These are phyloP conservation scores for Drosophila limbata DNA, from an alignment of 2,888 invertebrate species.

Conservation along the genomic window DNA sequence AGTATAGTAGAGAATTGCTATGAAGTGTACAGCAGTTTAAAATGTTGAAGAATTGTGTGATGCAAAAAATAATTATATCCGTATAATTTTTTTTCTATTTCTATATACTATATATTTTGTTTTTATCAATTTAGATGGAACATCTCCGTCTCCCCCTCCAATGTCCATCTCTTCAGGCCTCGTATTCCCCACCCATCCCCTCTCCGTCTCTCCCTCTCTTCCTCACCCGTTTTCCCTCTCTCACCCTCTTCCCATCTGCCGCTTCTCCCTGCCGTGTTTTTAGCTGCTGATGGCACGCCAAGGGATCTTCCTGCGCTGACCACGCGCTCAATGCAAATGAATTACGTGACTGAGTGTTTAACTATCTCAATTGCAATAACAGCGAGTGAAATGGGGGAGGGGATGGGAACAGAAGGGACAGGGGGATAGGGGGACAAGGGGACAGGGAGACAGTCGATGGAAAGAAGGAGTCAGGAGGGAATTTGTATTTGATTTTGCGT, in stretches of 20 bases:
- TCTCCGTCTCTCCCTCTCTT: too few relatives aligned
- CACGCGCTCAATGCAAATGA: constrained; percentile 67
- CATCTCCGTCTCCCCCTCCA: too few relatives aligned
- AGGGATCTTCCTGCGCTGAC: constrained; percentile 53
- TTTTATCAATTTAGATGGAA: too few relatives aligned
- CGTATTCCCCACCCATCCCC: too few relatives aligned
- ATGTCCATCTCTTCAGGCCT: too few relatives aligned
- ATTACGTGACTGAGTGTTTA: constrained; percentile 64
- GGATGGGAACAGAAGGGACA: not conserved
- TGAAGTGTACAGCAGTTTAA: not conserved
- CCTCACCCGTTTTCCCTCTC: not conserved
- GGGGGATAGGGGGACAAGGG: not conserved
- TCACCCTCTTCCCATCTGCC: not conserved
- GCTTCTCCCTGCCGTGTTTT: constrained; percentile 2
- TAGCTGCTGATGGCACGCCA: constrained; percentile 25
- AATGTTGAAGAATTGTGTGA: not conserved
- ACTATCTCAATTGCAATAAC: constrained; percentile 60
- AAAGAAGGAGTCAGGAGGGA: not conserved
- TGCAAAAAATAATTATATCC: too few relatives aligned
- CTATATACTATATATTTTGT: too few relatives aligned
- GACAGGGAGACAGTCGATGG: not conserved
- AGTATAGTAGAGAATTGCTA: not conserved
- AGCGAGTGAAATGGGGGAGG: constrained; percentile 13
- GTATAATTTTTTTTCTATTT: too few relatives aligned
- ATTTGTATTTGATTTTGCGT: constrained; percentile 54